Evolutionary conservation across 2,888 invertebrate genomes (phyloP).

Genomic region (Limnephilus marmoratus): DNA sequence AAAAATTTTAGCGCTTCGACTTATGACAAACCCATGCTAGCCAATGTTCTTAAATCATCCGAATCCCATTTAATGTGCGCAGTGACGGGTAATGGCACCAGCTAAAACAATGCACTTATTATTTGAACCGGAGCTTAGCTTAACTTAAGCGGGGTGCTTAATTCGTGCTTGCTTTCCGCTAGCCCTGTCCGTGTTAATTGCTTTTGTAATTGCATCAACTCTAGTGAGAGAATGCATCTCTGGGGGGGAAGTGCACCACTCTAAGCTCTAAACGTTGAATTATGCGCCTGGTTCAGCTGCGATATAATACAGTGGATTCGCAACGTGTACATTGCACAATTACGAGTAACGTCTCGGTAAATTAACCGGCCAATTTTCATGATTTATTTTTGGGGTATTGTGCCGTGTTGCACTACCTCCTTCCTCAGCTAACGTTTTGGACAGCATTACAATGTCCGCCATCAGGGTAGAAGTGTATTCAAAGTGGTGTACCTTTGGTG

Average conservation of each 20-base stretch:
- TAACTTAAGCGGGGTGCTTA: neutral
- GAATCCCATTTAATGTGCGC: no score
- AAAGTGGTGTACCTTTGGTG: no score
- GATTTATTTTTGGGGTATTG: no score
- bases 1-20: no score
- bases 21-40: no score
- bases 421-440: no score
- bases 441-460: no score
- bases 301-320: neutral
- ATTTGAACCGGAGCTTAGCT: neutral
- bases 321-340: neutral
- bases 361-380: neutral
- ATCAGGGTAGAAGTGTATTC: no score
- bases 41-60: no score
- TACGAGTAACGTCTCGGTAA: neutral
- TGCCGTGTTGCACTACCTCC: no score
- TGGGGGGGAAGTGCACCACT: constrained; percentile 20
- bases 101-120: neutral
- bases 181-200: constrained; percentile 40
- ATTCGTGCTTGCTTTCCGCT: constrained; percentile 2
- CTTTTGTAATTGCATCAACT: constrained; percentile 42
- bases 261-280: constrained; percentile 25
- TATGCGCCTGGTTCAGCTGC: neutral
- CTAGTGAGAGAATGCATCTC: constrained; percentile 18
- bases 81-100: no score